phyloP scores from a whole-genome alignment of 2,113 vertebrate genomes.

The Etia nguti region DNA sequence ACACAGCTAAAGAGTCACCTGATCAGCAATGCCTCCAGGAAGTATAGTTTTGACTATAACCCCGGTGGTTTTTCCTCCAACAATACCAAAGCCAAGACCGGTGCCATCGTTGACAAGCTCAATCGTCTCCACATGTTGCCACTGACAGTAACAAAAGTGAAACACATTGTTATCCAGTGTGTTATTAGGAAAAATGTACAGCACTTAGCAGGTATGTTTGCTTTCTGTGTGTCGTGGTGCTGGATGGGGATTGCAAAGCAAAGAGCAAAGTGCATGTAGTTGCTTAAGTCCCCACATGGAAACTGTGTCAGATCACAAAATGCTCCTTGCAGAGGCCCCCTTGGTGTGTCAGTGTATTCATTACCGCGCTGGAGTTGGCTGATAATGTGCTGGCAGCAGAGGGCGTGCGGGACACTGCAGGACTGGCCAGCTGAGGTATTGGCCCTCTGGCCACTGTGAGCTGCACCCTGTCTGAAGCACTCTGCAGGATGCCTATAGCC shows the following conservation, averaged over 20 bases:
- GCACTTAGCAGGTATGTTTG: background rate
- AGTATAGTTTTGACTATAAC: conserved; percentile 96
- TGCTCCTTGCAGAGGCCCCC: background rate
- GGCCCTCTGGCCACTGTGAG: conserved; percentile 86
- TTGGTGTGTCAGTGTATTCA: background rate
- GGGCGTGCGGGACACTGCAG: conserved; percentile 86
- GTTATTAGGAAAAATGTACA: background rate
- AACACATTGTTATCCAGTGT: background rate
- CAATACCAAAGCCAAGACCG: conserved; percentile 91
- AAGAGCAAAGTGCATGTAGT: background rate
- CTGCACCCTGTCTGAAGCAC: conserved; percentile 83
- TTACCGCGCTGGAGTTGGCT: conserved; percentile 87
- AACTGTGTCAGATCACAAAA: background rate
- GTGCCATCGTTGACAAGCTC: conserved; percentile 93
- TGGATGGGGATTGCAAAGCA: background rate
- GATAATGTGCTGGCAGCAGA: conserved; percentile 92
- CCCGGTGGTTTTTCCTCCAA: conserved; percentile 90
- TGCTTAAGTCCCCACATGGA: background rate
- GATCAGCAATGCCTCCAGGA: conserved; percentile 89
- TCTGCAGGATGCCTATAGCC: conserved; percentile 88
- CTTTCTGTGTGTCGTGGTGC: background rate
- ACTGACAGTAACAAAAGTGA: conserved; percentile 54
- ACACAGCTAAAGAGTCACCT: conserved; percentile 68
- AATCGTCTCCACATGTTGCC: conserved; percentile 90
- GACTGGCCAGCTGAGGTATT: conserved; percentile 82